A percentile compares a stretch with the other conserved stretches of the same genome.
Evolutionary conservation across 2,888 invertebrate genomes (phyloP).

Genomic region (Drosophila paranaensis): DNA sequence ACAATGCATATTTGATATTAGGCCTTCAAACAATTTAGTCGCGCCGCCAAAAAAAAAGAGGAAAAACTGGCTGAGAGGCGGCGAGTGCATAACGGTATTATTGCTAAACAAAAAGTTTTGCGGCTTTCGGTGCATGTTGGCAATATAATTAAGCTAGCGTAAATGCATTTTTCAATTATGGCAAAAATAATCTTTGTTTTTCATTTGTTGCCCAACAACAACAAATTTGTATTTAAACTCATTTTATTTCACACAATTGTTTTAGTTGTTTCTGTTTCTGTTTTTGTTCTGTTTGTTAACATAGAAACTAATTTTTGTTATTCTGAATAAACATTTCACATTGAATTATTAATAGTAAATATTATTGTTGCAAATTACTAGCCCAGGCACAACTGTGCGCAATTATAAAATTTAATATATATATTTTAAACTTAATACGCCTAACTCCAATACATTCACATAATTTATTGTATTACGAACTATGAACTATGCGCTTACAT

Average conservation of each 20-base stretch:
- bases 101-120: constrained; percentile 6
- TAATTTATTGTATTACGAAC: no score
- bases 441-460: neutral
- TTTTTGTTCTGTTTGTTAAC: constrained; percentile 5
- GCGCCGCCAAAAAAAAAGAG: neutral
- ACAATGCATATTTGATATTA: neutral
- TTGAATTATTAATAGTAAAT: constrained; percentile 8
- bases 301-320: constrained; percentile 20
- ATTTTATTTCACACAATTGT: constrained; percentile 18
- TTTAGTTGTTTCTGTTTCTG: neutral
- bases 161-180: constrained; percentile 33
- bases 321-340: constrained; percentile 3
- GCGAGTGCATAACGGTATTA: constrained; percentile 10
- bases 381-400: neutral
- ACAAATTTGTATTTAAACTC: constrained; percentile 30
- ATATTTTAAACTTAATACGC: neutral
- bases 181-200: constrained; percentile 2
- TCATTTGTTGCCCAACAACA: neutral
- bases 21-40: neutral
- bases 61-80: neutral
- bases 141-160: constrained; percentile 17
- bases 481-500: no score
- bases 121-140: constrained; percentile 3
- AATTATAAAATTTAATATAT: neutral
- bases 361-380: neutral